A percentile compares a stretch with the other conserved stretches of the same genome.
phyloP scores from a whole-genome alignment of 64 coral and sea anemone genomes.

The Porites lutea region DNA sequence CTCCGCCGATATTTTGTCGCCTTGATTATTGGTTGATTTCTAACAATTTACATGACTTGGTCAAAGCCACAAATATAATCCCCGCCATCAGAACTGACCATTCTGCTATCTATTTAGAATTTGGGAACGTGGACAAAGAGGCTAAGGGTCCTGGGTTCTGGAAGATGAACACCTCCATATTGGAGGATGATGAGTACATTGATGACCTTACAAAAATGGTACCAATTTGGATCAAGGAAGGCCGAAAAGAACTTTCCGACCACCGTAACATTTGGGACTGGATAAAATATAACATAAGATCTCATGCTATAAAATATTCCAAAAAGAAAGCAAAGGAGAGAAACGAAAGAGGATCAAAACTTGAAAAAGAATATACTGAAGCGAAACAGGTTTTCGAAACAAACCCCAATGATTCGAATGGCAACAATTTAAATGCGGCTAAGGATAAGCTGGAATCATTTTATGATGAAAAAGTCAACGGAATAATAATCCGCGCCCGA shows the following conservation, averaged over 20 bases:
- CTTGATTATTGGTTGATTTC: neutral
- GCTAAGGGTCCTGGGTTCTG: neutral
- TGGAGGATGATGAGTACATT: neutral
- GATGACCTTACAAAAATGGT: conserved; percentile 17
- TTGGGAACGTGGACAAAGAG: neutral
- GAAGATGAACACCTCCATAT: neutral
- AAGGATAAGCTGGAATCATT: conserved; percentile 11
- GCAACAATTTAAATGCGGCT: neutral
- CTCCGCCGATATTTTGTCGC: neutral
- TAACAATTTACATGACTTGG: neutral
- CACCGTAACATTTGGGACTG: neutral
- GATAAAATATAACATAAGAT: neutral
- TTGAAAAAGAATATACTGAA: conserved; percentile 18
- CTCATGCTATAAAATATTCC: conserved; percentile 14
- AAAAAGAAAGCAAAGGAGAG: conserved; percentile 6
- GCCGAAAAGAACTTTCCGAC: conserved; percentile 8
- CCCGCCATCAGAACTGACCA: neutral
- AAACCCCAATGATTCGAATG: conserved; percentile 11
- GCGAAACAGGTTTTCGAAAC: conserved; percentile 5
- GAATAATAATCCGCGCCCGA: conserved; percentile 11
- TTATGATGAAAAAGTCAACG: conserved; percentile 7
- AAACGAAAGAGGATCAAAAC: conserved; percentile 9
- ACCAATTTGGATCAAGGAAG: neutral
- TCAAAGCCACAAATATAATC: neutral
- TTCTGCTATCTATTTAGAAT: neutral